Evolutionary conservation across 1,140 invertebrate genomes (phyloP).

Genomic region (Platyscapa corneri): DNA sequence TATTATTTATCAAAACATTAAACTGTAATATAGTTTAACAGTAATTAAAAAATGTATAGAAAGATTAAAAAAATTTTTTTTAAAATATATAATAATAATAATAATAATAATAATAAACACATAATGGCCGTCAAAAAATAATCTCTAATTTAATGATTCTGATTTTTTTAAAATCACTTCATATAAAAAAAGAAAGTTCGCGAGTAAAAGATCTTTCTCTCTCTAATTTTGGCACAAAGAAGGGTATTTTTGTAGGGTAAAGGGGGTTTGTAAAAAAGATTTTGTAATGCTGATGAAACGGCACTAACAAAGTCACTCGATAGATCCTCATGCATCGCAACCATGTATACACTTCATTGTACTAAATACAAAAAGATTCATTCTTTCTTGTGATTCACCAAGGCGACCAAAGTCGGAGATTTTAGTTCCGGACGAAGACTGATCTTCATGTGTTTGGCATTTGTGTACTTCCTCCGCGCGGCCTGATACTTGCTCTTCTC

Average conservation of each 20-base stretch:
- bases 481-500: slow-evolving; percentile 78
- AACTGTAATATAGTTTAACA: slow-evolving; percentile 24
- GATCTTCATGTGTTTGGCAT: slow-evolving; percentile 77
- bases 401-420: slow-evolving; percentile 64
- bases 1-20: slow-evolving; percentile 46
- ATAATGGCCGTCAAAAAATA: slow-evolving; percentile 33
- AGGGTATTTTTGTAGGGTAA: background rate
- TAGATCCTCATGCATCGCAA: slow-evolving; percentile 42
- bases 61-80: slow-evolving; percentile 3
- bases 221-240: slow-evolving; percentile 36
- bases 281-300: slow-evolving; percentile 37
- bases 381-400: slow-evolving; percentile 61
- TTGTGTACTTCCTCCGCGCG: slow-evolving; percentile 78
- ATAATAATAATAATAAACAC: slow-evolving; percentile 23
- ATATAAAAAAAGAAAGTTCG: slow-evolving; percentile 26
- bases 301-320: slow-evolving; percentile 48
- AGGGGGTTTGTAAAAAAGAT: slow-evolving; percentile 7
- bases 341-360: slow-evolving; percentile 43
- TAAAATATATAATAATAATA: slow-evolving; percentile 31
- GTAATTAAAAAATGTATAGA: slow-evolving; percentile 32
- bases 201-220: slow-evolving; percentile 10
- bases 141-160: slow-evolving; percentile 11
- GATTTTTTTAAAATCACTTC: slow-evolving; percentile 38
- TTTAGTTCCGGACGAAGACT: slow-evolving; percentile 77
- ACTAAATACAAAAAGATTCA: slow-evolving; percentile 53